Percentiles rank a stretch among this genome's conserved stretches.
Conservation (phyloP, 2,888 invertebrate species). For the Pegoplata infirma region DNA sequence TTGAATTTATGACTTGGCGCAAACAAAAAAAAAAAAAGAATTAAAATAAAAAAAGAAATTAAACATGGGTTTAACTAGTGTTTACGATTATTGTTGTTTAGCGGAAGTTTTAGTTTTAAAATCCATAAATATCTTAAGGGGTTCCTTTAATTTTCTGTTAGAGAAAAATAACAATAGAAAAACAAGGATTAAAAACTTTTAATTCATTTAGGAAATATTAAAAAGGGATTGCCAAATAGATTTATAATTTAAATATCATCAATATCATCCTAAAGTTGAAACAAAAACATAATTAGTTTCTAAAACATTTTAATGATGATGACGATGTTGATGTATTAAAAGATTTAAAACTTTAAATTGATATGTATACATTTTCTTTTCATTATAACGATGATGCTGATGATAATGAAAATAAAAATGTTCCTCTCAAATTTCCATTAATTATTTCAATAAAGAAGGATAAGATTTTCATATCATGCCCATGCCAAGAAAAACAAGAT, state of each 20-base stretch:
- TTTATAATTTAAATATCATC: slow-evolving; percentile 12
- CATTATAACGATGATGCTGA: neutral
- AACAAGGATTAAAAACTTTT: slow-evolving; percentile 45
- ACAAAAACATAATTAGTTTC: neutral
- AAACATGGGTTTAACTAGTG: slow-evolving; percentile 25
- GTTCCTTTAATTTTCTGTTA: neutral
- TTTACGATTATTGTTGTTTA: slow-evolving; percentile 40
- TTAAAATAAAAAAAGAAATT: neutral
- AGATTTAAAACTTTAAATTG: slow-evolving; percentile 55
- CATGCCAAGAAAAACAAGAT: neutral
- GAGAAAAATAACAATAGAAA: neutral
- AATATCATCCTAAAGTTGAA: neutral
- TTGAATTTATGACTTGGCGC: slow-evolving; percentile 20
- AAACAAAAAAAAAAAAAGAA: neutral
- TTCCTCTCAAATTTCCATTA: neutral
- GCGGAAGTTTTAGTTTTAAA: slow-evolving; percentile 14
- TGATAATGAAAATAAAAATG: neutral
- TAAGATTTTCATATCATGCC: neutral
- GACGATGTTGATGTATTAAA: slow-evolving; percentile 29
- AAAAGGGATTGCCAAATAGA: slow-evolving; percentile 7
- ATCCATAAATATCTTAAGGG: slow-evolving; percentile 24
- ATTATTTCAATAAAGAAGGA: neutral
- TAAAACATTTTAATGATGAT: neutral
- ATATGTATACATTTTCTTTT: slow-evolving; percentile 22
- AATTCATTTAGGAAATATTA: slow-evolving; percentile 39